Percentiles rank a stretch among this genome's conserved stretches.
phyloP scores from a whole-genome alignment of 2,888 invertebrate species.

The Podabrus alpinus region DNA sequence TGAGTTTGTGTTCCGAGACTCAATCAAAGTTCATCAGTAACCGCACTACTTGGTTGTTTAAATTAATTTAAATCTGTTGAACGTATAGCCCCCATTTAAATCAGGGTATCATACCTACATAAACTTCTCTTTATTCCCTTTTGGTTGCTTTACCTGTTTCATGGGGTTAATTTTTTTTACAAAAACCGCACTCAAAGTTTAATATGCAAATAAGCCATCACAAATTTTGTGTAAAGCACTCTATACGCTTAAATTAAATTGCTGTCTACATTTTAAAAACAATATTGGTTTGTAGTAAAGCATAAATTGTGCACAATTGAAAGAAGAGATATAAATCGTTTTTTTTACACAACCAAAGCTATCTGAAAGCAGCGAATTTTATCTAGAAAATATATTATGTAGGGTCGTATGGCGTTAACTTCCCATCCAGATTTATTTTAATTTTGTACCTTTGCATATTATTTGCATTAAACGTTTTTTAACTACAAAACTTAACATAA shows the following conservation, averaged over 20 bases:
- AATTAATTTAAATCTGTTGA: background rate
- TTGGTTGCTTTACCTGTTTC: background rate
- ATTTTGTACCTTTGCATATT: constrained; percentile 5
- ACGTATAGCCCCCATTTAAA: too few species aligned
- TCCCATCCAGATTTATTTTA: constrained; percentile 12
- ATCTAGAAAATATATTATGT: constrained; percentile 4
- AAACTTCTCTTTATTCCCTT: background rate
- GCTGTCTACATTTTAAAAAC: background rate
- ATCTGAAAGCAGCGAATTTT: constrained; percentile 1
- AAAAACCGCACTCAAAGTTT: background rate
- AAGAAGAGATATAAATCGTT: background rate
- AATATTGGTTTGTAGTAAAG: constrained; percentile 4
- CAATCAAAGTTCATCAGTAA: background rate
- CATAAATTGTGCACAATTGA: constrained; percentile 1
- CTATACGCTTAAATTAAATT: background rate
- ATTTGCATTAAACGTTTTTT: background rate
- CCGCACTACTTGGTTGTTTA: background rate
- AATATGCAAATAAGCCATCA: background rate
- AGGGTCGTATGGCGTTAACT: constrained; percentile 18
- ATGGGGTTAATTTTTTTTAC: background rate
- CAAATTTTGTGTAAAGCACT: background rate
- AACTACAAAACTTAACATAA: background rate
- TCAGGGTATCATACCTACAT: background rate
- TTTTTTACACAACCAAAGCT: background rate
- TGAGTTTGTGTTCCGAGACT: background rate